Conservation (phyloP, 2,113 vertebrate species). For the Leucoraja erinaceus region DNA sequence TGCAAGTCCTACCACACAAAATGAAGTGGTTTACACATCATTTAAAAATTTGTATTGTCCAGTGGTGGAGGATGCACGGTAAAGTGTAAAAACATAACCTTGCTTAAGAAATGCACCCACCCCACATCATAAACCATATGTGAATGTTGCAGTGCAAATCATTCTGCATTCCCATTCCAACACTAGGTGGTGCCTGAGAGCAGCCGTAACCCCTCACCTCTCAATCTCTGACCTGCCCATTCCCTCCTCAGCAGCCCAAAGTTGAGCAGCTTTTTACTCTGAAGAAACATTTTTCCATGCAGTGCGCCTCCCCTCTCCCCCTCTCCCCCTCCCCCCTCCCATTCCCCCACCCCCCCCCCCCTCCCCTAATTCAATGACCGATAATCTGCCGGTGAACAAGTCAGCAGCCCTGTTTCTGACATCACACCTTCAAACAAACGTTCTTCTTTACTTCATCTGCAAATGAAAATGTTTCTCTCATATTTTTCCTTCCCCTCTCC, state of each 20-base stretch:
- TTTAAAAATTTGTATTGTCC: not conserved
- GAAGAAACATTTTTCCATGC: not conserved
- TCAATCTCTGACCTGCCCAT: not conserved
- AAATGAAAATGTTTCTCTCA: not conserved
- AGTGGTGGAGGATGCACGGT: not conserved
- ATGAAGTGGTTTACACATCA: not conserved
- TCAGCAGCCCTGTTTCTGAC: not conserved
- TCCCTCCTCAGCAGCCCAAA: not conserved
- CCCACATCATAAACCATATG: not conserved
- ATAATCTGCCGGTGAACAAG: not conserved
- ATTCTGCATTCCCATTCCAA: not conserved
- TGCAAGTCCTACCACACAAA: not conserved
- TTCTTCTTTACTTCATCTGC: not conserved
- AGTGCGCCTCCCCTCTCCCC: not conserved
- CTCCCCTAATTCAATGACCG: too few relatives aligned
- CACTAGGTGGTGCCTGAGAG: constrained; percentile 5
- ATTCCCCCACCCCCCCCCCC: too few relatives aligned
- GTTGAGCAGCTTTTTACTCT: not conserved
- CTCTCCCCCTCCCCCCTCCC: too few relatives aligned
- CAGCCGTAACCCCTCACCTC: not conserved
- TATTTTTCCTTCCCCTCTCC: not conserved
- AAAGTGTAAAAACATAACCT: not conserved
- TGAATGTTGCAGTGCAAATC: not conserved
- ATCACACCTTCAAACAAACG: not conserved
- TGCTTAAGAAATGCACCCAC: not conserved